Evolutionary conservation across 2,888 invertebrate species (phyloP), one percentile per base, ranked within the genome.

Genomic region (Sinhomidia bicolor): DNA sequence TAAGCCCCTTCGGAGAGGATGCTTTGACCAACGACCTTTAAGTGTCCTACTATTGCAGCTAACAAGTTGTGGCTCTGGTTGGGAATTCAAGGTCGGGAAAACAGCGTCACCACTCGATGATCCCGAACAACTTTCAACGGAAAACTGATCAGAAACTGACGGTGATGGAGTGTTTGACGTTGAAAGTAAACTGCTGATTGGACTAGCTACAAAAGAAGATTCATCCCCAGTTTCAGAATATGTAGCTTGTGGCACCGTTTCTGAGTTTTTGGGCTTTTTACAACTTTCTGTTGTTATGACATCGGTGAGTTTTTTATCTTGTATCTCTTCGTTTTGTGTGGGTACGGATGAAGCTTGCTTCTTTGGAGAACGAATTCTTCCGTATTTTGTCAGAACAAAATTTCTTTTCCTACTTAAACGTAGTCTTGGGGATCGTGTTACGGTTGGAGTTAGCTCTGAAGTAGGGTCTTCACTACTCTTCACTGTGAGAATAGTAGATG

Each of bases 111-210:
- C 79, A 17, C 26, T 71, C 0, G 86, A 81, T 7, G 83, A 83
- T 20, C 80, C 81, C 6, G 81, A 71, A 71, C 54, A 74, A 23
- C 60, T 82, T 44, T 79, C 85, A 4, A 54, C 1, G 6, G 76
- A 84, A 60, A 51, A 51, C n/a, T 71, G 71, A 29, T 85, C 85
- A 12, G 78, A 85, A 9, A 78, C 79, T 12, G 84, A 84, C 0
- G 79, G 79, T 51, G 81, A 65, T 68, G 81, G 68, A n/a, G 81
- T 82, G 44, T 81, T 81, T 36, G 83, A 74, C 26, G 76, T 29
- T 17, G 60, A 76, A 6, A 76, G 60, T 26, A 76, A 54, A 60
- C 79, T 79, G 41, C 57, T 79, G 20, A 0, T 20, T 20, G 79
- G 60, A 20, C 79, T 79, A 1, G 32, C 10, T 29, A 76, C n/a